phyloP scores from a whole-genome alignment of 2,113 vertebrate species.

The Syrmaticus mikado region DNA sequence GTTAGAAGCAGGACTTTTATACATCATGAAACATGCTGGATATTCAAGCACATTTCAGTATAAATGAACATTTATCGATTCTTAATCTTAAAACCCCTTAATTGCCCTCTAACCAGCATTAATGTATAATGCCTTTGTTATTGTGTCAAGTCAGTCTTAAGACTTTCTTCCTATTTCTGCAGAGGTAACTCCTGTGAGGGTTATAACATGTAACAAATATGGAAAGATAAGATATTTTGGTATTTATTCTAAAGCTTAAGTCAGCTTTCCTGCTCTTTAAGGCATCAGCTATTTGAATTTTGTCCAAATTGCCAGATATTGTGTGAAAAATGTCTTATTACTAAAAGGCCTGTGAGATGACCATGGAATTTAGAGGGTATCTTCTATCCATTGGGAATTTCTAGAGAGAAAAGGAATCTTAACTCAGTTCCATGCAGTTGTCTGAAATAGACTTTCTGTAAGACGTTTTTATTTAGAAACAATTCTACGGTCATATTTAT shows the following conservation, averaged over 20 bases:
- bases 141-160: slow-evolving; percentile 53
- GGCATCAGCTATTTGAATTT: slow-evolving; percentile 77
- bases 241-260: slow-evolving; percentile 79
- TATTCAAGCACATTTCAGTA: slow-evolving; percentile 57
- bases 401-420: slow-evolving; percentile 35
- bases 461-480: slow-evolving; percentile 67
- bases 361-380: slow-evolving; percentile 40
- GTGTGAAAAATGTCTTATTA: slow-evolving; percentile 62
- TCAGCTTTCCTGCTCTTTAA: slow-evolving; percentile 77
- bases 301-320: slow-evolving; percentile 63
- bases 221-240: slow-evolving; percentile 76
- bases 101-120: slow-evolving; percentile 39
- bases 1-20: not conserved
- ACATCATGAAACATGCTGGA: slow-evolving; percentile 2
- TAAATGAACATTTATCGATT: slow-evolving; percentile 40
- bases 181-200: slow-evolving; percentile 65
- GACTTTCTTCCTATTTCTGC: slow-evolving; percentile 35
- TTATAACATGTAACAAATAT: slow-evolving; percentile 75
- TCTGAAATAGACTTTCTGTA: slow-evolving; percentile 51
- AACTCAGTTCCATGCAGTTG: slow-evolving; percentile 37
- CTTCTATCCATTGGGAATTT: slow-evolving; percentile 10
- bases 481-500: not conserved
- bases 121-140: slow-evolving; percentile 56
- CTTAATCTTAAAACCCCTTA: slow-evolving; percentile 24
- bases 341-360: slow-evolving; percentile 68